A percentile compares a stretch with the other conserved stretches of the same genome.
Evolutionary conservation across 2,797 vertebrate genomes (phyloP).

Genomic region (Lophotriccus pileatus): DNA sequence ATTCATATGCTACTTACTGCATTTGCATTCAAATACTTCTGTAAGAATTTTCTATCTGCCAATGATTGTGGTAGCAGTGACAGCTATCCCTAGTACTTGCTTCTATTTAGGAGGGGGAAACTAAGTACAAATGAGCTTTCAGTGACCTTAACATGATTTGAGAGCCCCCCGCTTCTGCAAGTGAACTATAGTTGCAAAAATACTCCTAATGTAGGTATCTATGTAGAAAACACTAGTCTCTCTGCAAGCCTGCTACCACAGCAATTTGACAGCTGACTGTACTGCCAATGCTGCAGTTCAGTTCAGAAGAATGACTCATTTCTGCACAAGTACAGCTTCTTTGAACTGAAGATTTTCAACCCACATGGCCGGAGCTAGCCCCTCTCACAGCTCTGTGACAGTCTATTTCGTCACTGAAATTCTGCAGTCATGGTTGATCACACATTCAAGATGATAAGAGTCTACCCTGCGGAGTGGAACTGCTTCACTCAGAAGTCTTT

Average conservation of each 20-base stretch:
- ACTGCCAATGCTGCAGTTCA: not conserved
- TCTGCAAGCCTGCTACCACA: not conserved
- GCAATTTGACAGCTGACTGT: not conserved
- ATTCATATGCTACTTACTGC: not conserved
- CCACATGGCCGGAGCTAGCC: not conserved
- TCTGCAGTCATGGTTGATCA: slow-evolving; percentile 37
- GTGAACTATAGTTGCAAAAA: not conserved
- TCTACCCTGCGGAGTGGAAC: slow-evolving; percentile 26
- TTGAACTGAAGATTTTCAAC: slow-evolving; percentile 1
- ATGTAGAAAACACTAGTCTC: not conserved
- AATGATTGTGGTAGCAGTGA: accelerated
- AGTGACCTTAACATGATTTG: not conserved
- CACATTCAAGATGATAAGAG: slow-evolving; percentile 37
- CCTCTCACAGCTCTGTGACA: not conserved
- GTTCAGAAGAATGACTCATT: not conserved
- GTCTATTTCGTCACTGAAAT: slow-evolving; percentile 28
- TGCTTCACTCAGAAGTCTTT: slow-evolving; percentile 26
- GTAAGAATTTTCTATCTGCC: not conserved
- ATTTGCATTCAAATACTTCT: not conserved
- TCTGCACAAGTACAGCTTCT: not conserved
- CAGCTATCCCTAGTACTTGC: not conserved
- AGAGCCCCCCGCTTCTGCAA: not conserved
- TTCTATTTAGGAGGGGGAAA: not conserved
- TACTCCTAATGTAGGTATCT: not conserved
- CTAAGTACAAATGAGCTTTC: not conserved